Evolutionary conservation across 2,888 invertebrate species (phyloP), one percentile per base, ranked within the genome.

Genomic region (Caenorhabditis afra): DNA sequence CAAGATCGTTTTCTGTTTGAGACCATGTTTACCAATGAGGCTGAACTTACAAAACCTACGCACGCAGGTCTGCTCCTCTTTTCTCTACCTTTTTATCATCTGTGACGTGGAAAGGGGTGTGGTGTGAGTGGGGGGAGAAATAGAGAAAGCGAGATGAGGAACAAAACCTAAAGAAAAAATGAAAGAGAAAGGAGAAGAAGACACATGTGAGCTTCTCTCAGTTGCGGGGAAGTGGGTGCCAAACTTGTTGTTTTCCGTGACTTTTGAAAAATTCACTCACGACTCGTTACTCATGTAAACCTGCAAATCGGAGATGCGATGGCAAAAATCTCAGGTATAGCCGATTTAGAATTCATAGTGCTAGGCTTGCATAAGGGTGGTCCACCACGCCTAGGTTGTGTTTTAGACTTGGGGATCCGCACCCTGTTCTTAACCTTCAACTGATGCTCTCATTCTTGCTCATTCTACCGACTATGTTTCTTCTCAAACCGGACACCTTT

Each of bases 201-300:
- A 73, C 73, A 73, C 61, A 73, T 73, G 73, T 62, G 23, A 37
- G 23, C 41, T 45, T 39, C 47, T 52, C 59, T 68, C 52, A 49
- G 53, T 18, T 45, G 41, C 8, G 44, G 20, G 22, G 53, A 58
- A 71, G 62, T 62, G 71, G 57, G 73, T 64, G 73, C 64, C 64
- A 64, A 73, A 64, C 73, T 64, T 73, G 64, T 73, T 73, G 73
- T 73, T 73, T 64, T 73, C 73, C 73, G 73, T 73, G 73, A 73
- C 73, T 73, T 73, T 73, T 73, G 57, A 64, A 73, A 73, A 58
- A 64, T 73, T 73, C 50, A 47, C 41, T 53, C 61, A 45, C 57
- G 53, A 62, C 52, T 57, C 35, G 18, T 64, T 50, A 73, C 73
- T 65, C 58, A 73, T 73, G 64, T 58, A 57, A 71, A 71, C 61